Base-by-base conservation (phyloP, 2,888 invertebrate genomes). In the Hydropsyche betteni region DNA sequence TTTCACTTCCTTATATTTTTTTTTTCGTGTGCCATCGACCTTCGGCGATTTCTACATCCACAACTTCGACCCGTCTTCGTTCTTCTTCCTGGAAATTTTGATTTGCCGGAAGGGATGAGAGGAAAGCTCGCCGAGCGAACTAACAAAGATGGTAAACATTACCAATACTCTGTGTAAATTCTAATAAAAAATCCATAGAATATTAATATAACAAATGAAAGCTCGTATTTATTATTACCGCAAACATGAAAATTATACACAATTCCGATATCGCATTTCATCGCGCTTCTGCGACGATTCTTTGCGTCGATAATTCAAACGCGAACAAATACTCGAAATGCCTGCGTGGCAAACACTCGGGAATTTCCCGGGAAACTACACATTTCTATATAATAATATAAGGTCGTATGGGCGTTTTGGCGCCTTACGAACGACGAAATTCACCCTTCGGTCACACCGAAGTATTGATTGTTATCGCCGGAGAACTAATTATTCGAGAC, bases 321-420 rank as follows among this genome's bases (percentile, higher is more conserved):
- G 44, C 24, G 58, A 24, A 58, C 58, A 58, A 58, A 58, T 58
- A 16, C 16, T 24, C 58, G 58, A 24, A 58, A 58, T 58, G 14
- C 58, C 58, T 16, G 24, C 58, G 24, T 8, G 14, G 58, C 14
- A 24, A 58, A 58, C 58, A 24, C 10, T 44, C 44, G 44, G 4
- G 44, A 44, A 44, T 58, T 58, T 58, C 24, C 58, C 58, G 58
- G 24, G 58, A 58, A 58, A 58, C 16, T 58, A 58, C 58, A 58
- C 24, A 16, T 5, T 8, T 24, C 53, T 5, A 53, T 53, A 14
- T 14, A 14, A 53, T 53, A 53, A 53, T 53, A 53, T 53, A 24
- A 24, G 24, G 24, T 24, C 51, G 51, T 51, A 1, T 10, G 24
- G 53, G 53, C 5, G 12, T n/a, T 14, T 53, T 5, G 53, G 53